These are phyloP conservation scores for Chionis minor DNA, from an alignment of 2,113 vertebrate species.

Conservation along the genomic window DNA sequence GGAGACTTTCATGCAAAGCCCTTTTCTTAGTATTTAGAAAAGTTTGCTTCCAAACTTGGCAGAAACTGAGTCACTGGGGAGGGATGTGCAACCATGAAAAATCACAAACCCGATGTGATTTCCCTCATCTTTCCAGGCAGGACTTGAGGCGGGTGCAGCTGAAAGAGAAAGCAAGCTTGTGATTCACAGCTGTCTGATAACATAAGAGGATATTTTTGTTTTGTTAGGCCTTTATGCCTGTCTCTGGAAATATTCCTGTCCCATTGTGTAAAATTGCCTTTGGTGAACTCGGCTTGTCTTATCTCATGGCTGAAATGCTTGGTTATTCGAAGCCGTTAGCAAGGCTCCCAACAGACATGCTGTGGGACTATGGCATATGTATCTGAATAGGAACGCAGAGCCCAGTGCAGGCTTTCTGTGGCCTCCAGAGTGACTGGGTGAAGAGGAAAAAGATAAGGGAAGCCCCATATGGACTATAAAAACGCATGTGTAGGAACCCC, in stretches of 20 bases:
- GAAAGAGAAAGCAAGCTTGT: neutral
- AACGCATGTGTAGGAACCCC: neutral
- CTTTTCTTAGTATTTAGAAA: neutral
- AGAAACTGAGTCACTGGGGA: neutral
- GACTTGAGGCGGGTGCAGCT: neutral
- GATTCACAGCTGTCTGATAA: neutral
- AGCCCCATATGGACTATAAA: neutral
- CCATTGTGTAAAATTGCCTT: neutral
- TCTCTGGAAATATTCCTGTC: neutral
- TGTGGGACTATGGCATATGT: neutral
- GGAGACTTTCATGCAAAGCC: neutral
- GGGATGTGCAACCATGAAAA: neutral
- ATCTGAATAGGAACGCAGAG: conserved; percentile 3
- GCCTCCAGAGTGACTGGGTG: neutral
- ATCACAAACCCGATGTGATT: neutral
- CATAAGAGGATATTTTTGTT: rapidly evolving
- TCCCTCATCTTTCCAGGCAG: neutral
- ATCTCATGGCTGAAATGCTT: neutral
- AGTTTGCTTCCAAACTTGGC: neutral
- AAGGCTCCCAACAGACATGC: neutral
- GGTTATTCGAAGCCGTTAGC: neutral
- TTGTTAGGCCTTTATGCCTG: neutral
- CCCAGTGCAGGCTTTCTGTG: neutral
- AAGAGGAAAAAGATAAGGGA: neutral
- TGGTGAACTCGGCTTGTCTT: neutral